These are phyloP conservation scores for Pogonus chalceus DNA, from an alignment of 1,140 invertebrate genomes.

Conservation along the genomic window DNA sequence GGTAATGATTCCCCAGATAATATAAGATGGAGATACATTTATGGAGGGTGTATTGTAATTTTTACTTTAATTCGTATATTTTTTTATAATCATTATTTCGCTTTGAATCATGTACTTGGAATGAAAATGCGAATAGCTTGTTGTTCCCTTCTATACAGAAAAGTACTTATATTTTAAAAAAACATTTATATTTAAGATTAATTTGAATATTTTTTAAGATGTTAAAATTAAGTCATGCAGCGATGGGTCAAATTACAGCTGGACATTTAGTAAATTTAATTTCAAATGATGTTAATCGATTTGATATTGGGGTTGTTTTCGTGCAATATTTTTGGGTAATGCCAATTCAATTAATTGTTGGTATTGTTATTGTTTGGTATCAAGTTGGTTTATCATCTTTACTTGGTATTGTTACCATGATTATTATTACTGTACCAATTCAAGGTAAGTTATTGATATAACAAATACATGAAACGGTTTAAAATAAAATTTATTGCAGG, in stretches of 20 bases:
- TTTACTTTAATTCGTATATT: not conserved
- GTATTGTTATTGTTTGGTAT: conserved; percentile 55
- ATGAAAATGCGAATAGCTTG: conserved; percentile 49
- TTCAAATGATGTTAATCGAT: conserved; percentile 66
- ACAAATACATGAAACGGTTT: not conserved
- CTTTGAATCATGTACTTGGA: conserved; percentile 30
- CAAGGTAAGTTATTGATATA: conserved; percentile 51
- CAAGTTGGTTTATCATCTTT: conserved; percentile 56
- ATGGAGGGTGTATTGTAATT: conserved; percentile 5
- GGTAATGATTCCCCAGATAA: conserved; percentile 17
- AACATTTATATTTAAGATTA: conserved; percentile 10
- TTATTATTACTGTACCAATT: conserved; percentile 49
- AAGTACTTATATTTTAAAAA: conserved; percentile 36
- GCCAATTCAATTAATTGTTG: conserved; percentile 51
- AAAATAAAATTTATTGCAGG: conserved; percentile 25
- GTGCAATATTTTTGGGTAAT: conserved; percentile 57
- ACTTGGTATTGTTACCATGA: conserved; percentile 54
- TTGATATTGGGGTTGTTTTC: conserved; percentile 49
- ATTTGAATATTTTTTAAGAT: conserved; percentile 35
- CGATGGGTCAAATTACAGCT: conserved; percentile 58
- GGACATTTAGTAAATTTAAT: conserved; percentile 78
- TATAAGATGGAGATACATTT: conserved; percentile 17
- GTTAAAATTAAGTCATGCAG: conserved; percentile 48
- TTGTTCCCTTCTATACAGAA: conserved; percentile 50
- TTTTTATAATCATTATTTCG: conserved; percentile 17